These are phyloP conservation scores for Lontra canadensis DNA, from an alignment of 2,113 vertebrate species.

Conservation along the genomic window DNA sequence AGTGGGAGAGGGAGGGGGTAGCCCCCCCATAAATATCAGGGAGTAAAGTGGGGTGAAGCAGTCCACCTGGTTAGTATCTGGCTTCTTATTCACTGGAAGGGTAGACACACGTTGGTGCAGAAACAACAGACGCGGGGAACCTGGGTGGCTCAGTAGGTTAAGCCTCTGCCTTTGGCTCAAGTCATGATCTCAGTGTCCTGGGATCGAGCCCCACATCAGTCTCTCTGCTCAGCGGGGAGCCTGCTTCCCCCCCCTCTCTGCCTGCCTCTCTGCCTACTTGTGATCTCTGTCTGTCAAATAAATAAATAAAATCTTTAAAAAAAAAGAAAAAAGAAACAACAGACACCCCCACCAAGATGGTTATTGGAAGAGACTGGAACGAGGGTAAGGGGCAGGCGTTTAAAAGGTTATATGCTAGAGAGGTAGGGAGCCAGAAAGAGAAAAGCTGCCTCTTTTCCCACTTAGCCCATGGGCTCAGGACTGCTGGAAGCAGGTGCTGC, in stretches of 20 bases:
- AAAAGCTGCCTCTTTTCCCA: background rate
- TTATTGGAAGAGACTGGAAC: background rate
- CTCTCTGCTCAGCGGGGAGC: no score
- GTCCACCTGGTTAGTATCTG: background rate
- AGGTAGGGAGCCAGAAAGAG: background rate
- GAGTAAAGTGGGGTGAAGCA: no score
- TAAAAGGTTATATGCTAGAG: background rate
- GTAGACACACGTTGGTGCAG: background rate
- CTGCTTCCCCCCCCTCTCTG: no score
- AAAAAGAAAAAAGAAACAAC: background rate
- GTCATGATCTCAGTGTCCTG: no score
- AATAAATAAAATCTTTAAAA: no score
- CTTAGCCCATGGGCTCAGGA: background rate
- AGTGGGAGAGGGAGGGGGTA: no score
- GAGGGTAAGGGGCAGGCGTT: background rate
- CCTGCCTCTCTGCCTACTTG: no score
- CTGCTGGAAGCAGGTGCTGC: background rate
- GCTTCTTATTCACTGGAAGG: conserved; percentile 33
- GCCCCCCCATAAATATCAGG: background rate
- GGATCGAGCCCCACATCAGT: fast-evolving
- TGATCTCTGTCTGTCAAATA: no score
- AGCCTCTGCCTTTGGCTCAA: no score
- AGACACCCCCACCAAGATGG: background rate
- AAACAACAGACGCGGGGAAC: background rate
- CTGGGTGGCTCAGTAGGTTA: no score